Conservation (phyloP, 2,113 vertebrate genomes). For the Leptodactylus fuscus region DNA sequence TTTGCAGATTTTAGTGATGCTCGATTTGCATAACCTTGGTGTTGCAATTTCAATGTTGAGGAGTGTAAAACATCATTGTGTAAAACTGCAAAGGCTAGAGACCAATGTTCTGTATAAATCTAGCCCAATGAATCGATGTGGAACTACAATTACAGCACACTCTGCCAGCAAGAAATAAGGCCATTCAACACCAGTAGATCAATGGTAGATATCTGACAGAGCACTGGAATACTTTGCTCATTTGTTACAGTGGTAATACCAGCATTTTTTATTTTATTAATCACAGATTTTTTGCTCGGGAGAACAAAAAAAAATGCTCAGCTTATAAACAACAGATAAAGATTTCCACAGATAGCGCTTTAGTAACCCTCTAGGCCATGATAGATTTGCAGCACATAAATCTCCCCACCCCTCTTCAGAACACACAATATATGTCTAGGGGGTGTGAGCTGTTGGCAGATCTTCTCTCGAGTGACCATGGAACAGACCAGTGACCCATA, state of each 20-base stretch:
- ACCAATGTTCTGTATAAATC: no score
- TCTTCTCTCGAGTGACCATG: constrained; percentile 5
- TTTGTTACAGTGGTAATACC: not conserved
- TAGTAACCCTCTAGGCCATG: constrained; percentile 17
- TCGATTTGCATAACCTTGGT: no score
- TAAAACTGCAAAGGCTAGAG: no score
- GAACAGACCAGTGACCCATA: constrained; percentile 40
- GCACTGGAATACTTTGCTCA: not conserved
- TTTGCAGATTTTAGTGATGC: no score
- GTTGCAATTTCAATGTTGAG: no score
- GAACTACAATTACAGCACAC: not conserved
- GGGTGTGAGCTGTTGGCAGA: not conserved
- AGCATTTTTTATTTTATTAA: not conserved
- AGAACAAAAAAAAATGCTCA: not conserved
- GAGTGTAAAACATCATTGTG: no score
- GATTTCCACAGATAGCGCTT: not conserved
- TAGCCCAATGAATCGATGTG: not conserved
- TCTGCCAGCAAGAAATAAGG: not conserved
- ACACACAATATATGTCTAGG: constrained; percentile 24
- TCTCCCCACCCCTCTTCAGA: not conserved
- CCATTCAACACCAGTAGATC: not conserved
- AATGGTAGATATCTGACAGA: not conserved
- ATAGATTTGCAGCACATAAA: constrained; percentile 21
- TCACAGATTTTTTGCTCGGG: constrained; percentile 2
- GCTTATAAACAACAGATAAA: not conserved